A percentile compares a stretch with the other conserved stretches of the same genome.
Conservation (phyloP, 2,888 invertebrate genomes). For the Hylaea fasciaria region DNA sequence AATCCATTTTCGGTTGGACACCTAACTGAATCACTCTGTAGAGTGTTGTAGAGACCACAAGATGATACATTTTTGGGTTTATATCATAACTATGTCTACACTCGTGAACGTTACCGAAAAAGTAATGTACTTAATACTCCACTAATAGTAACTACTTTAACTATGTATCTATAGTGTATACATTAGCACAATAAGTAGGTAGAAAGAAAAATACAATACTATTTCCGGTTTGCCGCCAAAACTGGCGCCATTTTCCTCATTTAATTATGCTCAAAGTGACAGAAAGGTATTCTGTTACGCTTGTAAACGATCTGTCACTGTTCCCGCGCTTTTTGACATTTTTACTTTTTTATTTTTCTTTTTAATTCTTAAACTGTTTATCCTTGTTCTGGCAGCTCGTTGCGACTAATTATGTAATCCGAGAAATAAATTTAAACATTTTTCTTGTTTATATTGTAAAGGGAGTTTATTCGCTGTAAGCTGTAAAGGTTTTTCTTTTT, state of each 20-base stretch:
- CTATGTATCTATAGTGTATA: not conserved
- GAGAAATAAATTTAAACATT: slow-evolving; percentile 46
- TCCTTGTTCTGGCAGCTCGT: slow-evolving; percentile 54
- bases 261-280: slow-evolving; percentile 65
- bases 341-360: slow-evolving; percentile 51
- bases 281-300: slow-evolving; percentile 67
- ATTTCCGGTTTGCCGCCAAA: too few relatives aligned
- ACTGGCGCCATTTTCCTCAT: slow-evolving; percentile 15
- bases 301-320: slow-evolving; percentile 80
- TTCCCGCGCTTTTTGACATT: slow-evolving; percentile 42
- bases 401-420: slow-evolving; percentile 43
- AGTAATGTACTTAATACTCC: not conserved
- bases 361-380: slow-evolving; percentile 56
- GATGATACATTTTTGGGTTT: too few relatives aligned
- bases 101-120: too few relatives aligned
- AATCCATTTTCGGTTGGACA: too few relatives aligned
- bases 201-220: too few relatives aligned
- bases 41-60: too few relatives aligned
- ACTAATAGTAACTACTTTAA: not conserved
- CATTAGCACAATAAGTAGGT: too few relatives aligned
- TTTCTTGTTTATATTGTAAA: slow-evolving; percentile 37
- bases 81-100: too few relatives aligned
- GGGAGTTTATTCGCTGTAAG: slow-evolving; percentile 25
- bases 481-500: slow-evolving; percentile 14
- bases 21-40: too few relatives aligned